Evolutionary conservation across 2,797 vertebrate species (phyloP).

Genomic region (Smutsia gigantea): DNA sequence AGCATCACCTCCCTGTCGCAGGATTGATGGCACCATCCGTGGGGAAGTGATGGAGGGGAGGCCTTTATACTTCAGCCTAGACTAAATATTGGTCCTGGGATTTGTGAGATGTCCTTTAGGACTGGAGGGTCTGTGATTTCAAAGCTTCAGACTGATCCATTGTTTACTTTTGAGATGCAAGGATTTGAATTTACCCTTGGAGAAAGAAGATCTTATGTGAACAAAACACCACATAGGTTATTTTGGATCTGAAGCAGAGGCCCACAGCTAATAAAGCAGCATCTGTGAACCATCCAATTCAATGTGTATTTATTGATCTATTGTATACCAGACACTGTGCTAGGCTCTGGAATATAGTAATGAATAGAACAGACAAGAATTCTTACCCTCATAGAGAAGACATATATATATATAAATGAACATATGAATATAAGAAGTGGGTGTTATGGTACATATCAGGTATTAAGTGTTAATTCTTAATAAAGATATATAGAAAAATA

Average conservation of each 20-base stretch:
- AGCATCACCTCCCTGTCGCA: too few species aligned
- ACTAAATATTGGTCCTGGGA: neutral
- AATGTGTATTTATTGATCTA: neutral
- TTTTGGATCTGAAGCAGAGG: neutral
- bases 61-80: neutral
- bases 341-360: neutral
- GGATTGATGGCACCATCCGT: rapidly evolving
- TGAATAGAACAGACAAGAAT: neutral
- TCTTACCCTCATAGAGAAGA: neutral
- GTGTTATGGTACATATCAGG: neutral
- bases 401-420: neutral
- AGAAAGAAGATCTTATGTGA: neutral
- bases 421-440: neutral
- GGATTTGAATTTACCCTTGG: neutral
- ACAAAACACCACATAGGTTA: neutral
- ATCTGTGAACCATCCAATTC: neutral
- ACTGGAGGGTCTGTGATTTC: neutral
- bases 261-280: neutral
- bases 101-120: neutral
- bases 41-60: neutral
- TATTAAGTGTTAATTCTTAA: neutral
- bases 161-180: neutral
- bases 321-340: neutral
- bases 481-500: neutral
- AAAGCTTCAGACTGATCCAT: neutral